These are phyloP conservation scores for Campylomormyrus numenius DNA, from an alignment of 2,113 vertebrate genomes.

Conservation along the genomic window DNA sequence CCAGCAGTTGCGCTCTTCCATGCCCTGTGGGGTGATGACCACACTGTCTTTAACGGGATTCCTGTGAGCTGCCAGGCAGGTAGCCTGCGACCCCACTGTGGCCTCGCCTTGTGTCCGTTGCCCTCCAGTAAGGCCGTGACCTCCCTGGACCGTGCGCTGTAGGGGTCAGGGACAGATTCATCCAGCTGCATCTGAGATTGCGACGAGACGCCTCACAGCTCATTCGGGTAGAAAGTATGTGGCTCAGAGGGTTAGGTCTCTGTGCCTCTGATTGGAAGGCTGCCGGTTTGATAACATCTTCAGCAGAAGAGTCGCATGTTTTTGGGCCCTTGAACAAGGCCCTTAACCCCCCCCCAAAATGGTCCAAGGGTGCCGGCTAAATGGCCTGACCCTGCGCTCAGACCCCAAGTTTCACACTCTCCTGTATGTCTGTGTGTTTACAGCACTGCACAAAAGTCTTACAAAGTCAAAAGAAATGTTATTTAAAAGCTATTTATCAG, in stretches of 20 bases:
- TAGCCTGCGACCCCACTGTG: constrained; percentile 21
- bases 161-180: background rate
- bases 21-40: constrained; percentile 20
- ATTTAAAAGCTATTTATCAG: background rate
- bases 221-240: background rate
- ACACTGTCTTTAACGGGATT: constrained; percentile 70
- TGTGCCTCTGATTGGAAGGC: background rate
- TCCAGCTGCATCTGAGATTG: background rate
- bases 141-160: background rate
- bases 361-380: background rate
- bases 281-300: background rate
- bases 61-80: constrained; percentile 46
- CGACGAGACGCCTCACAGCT: background rate
- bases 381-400: background rate
- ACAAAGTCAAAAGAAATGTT: background rate
- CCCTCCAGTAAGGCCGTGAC: background rate
- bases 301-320: background rate
- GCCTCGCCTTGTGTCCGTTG: background rate
- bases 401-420: background rate
- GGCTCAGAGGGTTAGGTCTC: background rate
- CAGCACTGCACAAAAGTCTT: background rate
- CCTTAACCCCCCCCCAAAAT: background rate
- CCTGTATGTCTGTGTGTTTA: background rate
- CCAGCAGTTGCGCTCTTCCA: background rate
- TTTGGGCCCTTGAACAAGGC: background rate